Conservation (phyloP, 2,797 vertebrate species). For the Melanotaenia trifasciata region DNA sequence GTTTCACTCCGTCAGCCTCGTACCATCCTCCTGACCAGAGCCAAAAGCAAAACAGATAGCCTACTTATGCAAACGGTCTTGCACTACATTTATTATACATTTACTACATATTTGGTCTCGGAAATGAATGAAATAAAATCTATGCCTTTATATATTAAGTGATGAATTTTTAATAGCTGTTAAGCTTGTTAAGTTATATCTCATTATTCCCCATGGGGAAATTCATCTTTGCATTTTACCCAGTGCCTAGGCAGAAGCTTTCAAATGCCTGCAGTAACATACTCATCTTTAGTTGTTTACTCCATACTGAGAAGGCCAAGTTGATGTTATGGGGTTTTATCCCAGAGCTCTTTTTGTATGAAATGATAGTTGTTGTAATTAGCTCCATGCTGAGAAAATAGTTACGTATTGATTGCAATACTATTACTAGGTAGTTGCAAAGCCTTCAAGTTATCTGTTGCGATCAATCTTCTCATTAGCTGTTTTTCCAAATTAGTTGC, state of each 20-base stretch:
- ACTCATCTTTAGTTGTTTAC: conserved; percentile 5
- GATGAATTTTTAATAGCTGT: conserved; percentile 33
- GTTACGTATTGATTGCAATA: not conserved
- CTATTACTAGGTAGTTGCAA: not conserved
- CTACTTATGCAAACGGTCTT: conserved; percentile 61
- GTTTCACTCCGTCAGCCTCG: conserved; percentile 75
- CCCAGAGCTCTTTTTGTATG: conserved; percentile 1
- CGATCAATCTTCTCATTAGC: not conserved
- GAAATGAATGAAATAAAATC: conserved; percentile 48
- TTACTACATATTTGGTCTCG: conserved; percentile 23
- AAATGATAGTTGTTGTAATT: not conserved
- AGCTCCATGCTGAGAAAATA: not conserved
- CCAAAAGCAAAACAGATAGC: conserved; percentile 66
- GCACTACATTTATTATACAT: conserved; percentile 49
- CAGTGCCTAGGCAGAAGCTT: not conserved
- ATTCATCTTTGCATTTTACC: conserved; percentile 18
- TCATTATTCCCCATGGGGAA: conserved; percentile 5
- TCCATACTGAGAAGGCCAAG: not conserved
- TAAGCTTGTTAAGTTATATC: conserved; percentile 17
- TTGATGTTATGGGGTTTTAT: not conserved
- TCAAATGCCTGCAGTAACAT: not conserved
- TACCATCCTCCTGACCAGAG: conserved; percentile 60
- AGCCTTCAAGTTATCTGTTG: conserved; percentile 2
- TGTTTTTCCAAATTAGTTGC: not conserved
- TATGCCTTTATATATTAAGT: conserved; percentile 33